Conservation (phyloP, 2,797 vertebrate genomes). For the Cryptoprocta ferox region DNA sequence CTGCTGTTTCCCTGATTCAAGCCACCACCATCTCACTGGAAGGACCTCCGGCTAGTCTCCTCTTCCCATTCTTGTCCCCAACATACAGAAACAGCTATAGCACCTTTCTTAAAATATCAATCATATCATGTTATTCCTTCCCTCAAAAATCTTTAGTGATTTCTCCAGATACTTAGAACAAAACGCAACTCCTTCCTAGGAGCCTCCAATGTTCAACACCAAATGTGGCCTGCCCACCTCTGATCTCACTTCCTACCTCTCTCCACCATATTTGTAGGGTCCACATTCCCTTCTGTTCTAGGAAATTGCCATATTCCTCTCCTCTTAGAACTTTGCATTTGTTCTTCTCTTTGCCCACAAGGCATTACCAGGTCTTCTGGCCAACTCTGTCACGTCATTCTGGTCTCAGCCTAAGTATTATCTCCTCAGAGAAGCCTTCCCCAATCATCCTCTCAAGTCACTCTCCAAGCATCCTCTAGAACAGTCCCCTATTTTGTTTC, state of each 20-base stretch:
- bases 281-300: not conserved
- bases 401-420: not conserved
- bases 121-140: not conserved
- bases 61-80: not conserved
- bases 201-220: not conserved
- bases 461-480: not conserved
- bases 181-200: not conserved
- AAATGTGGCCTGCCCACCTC: not conserved
- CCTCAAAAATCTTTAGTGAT: not conserved
- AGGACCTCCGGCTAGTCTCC: not conserved
- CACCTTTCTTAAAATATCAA: not conserved
- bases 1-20: not conserved
- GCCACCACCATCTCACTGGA: not conserved
- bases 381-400: not conserved
- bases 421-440: not conserved
- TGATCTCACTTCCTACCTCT: not conserved
- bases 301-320: not conserved
- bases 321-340: not conserved
- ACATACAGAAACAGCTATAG: not conserved
- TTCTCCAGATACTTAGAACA: not conserved
- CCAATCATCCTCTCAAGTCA: not conserved
- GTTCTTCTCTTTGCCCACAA: not conserved
- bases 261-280: no score
- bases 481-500: not conserved
- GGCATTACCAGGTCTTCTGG: not conserved